Evolutionary conservation across 2,113 vertebrate species (phyloP).

Genomic region (Phylloscopus trochiloides): DNA sequence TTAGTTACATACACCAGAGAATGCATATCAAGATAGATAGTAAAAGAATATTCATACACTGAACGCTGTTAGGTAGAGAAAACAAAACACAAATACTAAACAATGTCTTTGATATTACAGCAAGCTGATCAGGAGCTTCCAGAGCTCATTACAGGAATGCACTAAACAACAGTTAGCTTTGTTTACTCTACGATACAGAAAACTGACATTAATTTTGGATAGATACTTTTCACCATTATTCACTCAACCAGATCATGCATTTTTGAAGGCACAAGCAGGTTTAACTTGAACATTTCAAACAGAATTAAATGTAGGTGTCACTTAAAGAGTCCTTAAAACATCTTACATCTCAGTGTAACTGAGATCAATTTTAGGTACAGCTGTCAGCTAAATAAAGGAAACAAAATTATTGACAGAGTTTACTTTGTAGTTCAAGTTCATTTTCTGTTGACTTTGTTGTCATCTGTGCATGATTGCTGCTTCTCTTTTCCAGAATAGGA

Average conservation of each 20-base stretch:
- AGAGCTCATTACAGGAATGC: background rate
- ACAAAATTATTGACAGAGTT: conserved; percentile 8
- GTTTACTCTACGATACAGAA: background rate
- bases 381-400: conserved; percentile 10
- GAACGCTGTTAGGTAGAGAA: background rate
- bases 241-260: background rate
- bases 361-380: background rate
- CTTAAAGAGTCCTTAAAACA: background rate
- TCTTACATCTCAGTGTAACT: background rate
- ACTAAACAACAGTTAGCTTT: background rate
- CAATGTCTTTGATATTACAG: background rate
- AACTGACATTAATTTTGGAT: background rate
- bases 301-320: background rate
- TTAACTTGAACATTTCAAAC: background rate
- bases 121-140: background rate
- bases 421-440: background rate
- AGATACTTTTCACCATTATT: background rate
- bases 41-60: background rate
- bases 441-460: conserved; percentile 3
- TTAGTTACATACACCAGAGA: background rate
- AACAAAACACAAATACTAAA: background rate
- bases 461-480: background rate
- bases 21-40: background rate
- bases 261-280: background rate
- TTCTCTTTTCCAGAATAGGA: background rate